Evolutionary conservation across 1,140 invertebrate genomes (phyloP).

Genomic region (Chelonus insularis): DNA sequence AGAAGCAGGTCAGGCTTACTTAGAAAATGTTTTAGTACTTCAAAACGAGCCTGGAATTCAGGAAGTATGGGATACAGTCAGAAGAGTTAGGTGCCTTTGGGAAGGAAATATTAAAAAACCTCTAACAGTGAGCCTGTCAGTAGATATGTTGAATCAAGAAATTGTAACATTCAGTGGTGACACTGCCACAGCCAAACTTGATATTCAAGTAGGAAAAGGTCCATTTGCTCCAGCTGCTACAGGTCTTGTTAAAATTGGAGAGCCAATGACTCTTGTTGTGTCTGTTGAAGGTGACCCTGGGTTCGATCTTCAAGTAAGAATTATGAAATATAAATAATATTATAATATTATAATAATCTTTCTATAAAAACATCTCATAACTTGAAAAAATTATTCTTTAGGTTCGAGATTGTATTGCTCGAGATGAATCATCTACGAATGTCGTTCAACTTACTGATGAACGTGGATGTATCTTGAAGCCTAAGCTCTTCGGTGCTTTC

Average conservation of each 20-base stretch:
- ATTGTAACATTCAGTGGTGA: slow-evolving; percentile 83
- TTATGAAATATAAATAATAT: no score
- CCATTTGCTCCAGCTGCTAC: slow-evolving; percentile 76
- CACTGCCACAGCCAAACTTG: slow-evolving; percentile 76
- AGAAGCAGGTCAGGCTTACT: slow-evolving; percentile 72
- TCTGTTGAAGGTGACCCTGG: slow-evolving; percentile 78
- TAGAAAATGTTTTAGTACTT: slow-evolving; percentile 79
- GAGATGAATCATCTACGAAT: slow-evolving; percentile 68
- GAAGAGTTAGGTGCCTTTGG: slow-evolving; percentile 79
- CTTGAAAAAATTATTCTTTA: slow-evolving; percentile 26
- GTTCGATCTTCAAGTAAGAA: slow-evolving; percentile 75
- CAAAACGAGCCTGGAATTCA: slow-evolving; percentile 81
- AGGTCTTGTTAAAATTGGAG: slow-evolving; percentile 81
- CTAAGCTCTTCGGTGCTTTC: slow-evolving; percentile 81
- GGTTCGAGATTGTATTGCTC: slow-evolving; percentile 76
- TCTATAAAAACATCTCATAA: background rate
- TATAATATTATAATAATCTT: no score
- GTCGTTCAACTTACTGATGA: slow-evolving; percentile 74
- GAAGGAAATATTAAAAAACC: slow-evolving; percentile 78
- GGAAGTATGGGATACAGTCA: slow-evolving; percentile 81
- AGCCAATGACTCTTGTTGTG: slow-evolving; percentile 80
- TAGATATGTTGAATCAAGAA: slow-evolving; percentile 80
- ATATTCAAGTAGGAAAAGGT: slow-evolving; percentile 78
- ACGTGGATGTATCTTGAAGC: slow-evolving; percentile 78
- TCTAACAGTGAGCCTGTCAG: slow-evolving; percentile 72